Base-by-base conservation (phyloP, 2,888 invertebrate genomes). In the Liopterus haemorrhoidalis region DNA sequence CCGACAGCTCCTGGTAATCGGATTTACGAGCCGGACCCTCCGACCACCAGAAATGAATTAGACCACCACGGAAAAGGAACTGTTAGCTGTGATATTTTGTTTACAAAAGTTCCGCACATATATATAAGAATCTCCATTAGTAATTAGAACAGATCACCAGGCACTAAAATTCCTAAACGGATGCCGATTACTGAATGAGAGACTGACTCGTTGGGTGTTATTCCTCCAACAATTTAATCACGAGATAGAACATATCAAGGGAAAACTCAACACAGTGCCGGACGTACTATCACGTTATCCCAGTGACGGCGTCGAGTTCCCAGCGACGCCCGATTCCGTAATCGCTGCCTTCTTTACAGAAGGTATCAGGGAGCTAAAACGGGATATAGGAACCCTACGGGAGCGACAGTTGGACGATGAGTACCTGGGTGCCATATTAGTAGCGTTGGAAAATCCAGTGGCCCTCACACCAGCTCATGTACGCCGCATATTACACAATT, bases 231-330 rank as follows among this genome's bases (percentile, higher is more conserved):
- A 54, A 35, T 59, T 52, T 37, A 22, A 49, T 6, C 57, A 52
- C 22, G 30, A 8, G 0, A 31, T 58, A 1, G 45, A 48, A 24
- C 47, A 58, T 41, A 52, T 57, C 20, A 41, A 28, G 2, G 59
- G 57, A 0, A 41, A 16, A 5, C 51, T 57, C 1, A 58, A 59
- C 32, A 28, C 51, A 1, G 54, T 51, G 1, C 54, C 54, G 0
- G 57, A 60, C 40, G 46, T 55, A n/a, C 47, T 59, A n/a, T 56
- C 56, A 5, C 35, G 61, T 2, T 53, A 55, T 39, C 52, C 53
- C 1, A 4, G 4, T 11, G 4, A n/a, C 2, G 22, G 24, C n/a
- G n/a, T 2, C 9, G 15, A 18, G 2, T 28, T 30, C 4, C 16
- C 2, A n/a, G 9, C 5, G 3, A 9, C 18, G 8, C 5, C 5